Base-by-base conservation (phyloP, 2,888 invertebrate genomes). In the Schizotus pectinicornis region DNA sequence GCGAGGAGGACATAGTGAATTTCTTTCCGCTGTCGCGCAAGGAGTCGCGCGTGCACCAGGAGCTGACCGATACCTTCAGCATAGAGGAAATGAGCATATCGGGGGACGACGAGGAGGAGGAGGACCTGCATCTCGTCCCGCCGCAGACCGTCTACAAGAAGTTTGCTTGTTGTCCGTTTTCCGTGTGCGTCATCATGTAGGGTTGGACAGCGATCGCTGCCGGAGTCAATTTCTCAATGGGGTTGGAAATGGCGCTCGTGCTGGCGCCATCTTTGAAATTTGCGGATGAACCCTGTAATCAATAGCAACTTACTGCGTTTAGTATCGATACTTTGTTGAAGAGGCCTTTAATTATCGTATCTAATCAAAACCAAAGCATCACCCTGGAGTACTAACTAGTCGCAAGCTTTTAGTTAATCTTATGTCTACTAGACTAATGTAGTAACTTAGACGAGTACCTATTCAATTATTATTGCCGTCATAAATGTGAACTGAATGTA, bases 21-120 rank as follows among this genome's bases (percentile, higher is more conserved):
- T 82, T 83, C 71, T 84, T 83, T 69, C 82, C 83, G 6, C 72
- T 84, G 41, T 76, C 78, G 1, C 70, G 78, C 37, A 79, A 79
- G 62, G 80, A 80, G 65, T 74, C 75, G 33, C 69, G 76, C 59
- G 71, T 75, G 34, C 82, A 84, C 58, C 81, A 81, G 64, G 84
- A 85, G 70, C 79, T 86, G 50, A 83, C 84, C n/a, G 84, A 85
- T 69, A 85, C 85, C 61, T 81, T 86, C 66, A 84, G 85, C 62
- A 84, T 85, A 75, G 85, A 86, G 77, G 84, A 86, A 73, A 82
- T 86, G 77, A 85, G 85, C 77, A 80, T 85, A 73, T 85, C 85
- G 57, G 84, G 83, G 3, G 80, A 77, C 47, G 76, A 76, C 32
- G 81, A 81, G 50, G 79, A 80, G 61, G 79, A 79, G 63, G 81